Base-by-base conservation (phyloP, 2,113 vertebrate genomes). In the Varanus salvator region DNA sequence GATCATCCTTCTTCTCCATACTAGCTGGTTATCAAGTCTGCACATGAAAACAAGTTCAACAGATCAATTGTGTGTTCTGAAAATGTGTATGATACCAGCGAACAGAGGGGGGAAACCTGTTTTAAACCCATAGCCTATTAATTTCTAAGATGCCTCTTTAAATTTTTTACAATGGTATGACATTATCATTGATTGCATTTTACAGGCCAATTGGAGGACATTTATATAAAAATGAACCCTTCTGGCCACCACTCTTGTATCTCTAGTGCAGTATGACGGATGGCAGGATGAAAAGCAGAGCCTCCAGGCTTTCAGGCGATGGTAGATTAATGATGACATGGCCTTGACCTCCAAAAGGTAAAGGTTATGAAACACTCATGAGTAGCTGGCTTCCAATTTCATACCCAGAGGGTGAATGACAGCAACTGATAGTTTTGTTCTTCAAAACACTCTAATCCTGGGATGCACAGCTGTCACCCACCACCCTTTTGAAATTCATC, bases 281-380 rank as follows among this genome's bases (percentile, higher is more conserved):
- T 89, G 88, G 57, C 38, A 90, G 93, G 95, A 96, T 95, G 92
- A 95, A 96, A 96, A 96, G 90, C 90, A 96, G 94, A 93, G 94
- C 92, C 94, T 94, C 25, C 34, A 78, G 95, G 95, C 92, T 92
- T 93, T 93, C 82, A 93, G 93, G 95, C 82, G 7, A 93, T 6
- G 72, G 91, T 29, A 95, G 95, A 96, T 96, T 96, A 96, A 95
- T 96, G 95, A 95, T 80, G 91, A 95, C 93, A 93, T 19, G 92
- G 95, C 95, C 95, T 96, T 96, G 95, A 96, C 96, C 96, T 95
- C 93, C 93, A 31, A 94, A 91, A 96, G 93, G 95, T 95, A 95
- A 95, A 95, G 95, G 95, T 95, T 95, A 96, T 81, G 90, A 87
- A 96, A 94, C 92, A 91, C 95, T 95, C 92, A 84, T 89, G 94